These are phyloP conservation scores for Aphelenchoides bicaudatus DNA, from an alignment of 2,888 invertebrate species.

Conservation along the genomic window DNA sequence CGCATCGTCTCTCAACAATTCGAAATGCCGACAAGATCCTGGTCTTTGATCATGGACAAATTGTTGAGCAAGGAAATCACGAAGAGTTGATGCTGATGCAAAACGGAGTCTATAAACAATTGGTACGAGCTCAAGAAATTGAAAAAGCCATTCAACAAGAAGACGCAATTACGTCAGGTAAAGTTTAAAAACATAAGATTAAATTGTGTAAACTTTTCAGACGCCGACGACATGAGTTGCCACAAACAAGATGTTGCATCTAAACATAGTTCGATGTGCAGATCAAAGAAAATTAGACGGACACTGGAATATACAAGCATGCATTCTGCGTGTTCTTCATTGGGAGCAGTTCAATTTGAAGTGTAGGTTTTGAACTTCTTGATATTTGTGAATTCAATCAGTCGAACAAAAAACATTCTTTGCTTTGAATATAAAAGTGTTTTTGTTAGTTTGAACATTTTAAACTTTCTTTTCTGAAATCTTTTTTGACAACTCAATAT, in stretches of 20 bases:
- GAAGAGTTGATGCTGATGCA: constrained; percentile 67
- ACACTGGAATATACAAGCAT: not conserved
- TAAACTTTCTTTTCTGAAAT: no score
- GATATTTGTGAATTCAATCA: no score
- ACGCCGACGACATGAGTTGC: not conserved
- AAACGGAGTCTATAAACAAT: constrained; percentile 70
- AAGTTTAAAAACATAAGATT: not conserved
- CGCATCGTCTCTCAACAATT: constrained; percentile 65
- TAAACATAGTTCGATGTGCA: not conserved
- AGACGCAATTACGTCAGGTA: constrained; percentile 17
- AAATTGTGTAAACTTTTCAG: no score
- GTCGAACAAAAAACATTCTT: no score
- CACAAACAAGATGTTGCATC: not conserved
- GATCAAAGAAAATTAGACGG: not conserved
- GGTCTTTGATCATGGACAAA: constrained; percentile 61
- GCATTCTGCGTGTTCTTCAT: constrained; percentile 5
- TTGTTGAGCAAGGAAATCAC: constrained; percentile 72
- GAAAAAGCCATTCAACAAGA: constrained; percentile 38
- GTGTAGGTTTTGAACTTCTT: not conserved
- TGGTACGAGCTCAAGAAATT: constrained; percentile 60
- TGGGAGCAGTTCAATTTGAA: constrained; percentile 8
- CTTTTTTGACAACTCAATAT: no score
- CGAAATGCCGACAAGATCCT: constrained; percentile 64
- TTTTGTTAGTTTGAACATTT: no score
- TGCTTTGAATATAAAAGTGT: no score